These are phyloP conservation scores for Mythimna ferrago DNA, from an alignment of 2,888 invertebrate genomes.

Conservation along the genomic window DNA sequence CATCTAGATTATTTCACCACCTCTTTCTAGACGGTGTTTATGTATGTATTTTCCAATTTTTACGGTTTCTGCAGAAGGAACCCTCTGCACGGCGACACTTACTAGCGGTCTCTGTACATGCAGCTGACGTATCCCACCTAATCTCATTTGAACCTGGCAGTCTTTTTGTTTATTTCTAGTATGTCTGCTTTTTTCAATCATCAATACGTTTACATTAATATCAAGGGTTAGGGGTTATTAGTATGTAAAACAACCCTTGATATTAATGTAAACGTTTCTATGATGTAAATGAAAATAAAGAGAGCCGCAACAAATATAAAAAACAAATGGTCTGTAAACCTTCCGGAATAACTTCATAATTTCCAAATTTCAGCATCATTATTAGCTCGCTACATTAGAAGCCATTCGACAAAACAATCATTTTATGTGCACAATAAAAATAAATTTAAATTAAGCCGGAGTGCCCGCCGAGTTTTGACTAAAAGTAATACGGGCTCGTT, in stretches of 20 bases:
- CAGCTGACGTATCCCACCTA: no score
- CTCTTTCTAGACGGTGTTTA: no score
- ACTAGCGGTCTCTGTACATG: no score
- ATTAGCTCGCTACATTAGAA: conserved; percentile 44
- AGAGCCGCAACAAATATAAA: not conserved
- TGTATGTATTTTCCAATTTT: no score
- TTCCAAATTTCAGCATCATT: conserved; percentile 37
- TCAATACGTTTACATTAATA: no score
- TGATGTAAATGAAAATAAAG: conserved; percentile 12
- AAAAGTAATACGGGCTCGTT: conserved; percentile 66
- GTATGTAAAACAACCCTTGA: not conserved
- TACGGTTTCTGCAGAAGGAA: no score
- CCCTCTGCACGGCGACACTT: no score
- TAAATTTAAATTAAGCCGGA: conserved; percentile 71
- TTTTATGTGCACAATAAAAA: conserved; percentile 66
- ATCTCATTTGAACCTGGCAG: no score
- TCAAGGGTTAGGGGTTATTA: no score
- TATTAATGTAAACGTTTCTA: not conserved
- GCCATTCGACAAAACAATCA: conserved; percentile 63
- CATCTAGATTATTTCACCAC: no score
- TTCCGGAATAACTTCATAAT: conserved; percentile 31
- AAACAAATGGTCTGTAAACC: conserved; percentile 26
- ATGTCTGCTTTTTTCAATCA: no score
- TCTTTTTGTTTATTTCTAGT: no score
- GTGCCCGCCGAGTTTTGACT: conserved; percentile 65